Conservation (phyloP, 2,113 vertebrate genomes). For the Macaca fascicularis region T2T-MFA8v1.1 NC_088378.1:6543501-6544000, state of each 20-base stretch:
- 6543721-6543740: neutral
- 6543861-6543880: neutral
- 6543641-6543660: conserved; percentile 54
- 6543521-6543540: neutral
- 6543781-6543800: neutral
- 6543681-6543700: conserved; percentile 46
- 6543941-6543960: neutral
- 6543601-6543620: neutral
- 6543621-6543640: neutral
- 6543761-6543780: neutral
- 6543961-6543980: too few relatives aligned
- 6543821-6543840: neutral
- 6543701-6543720: neutral
- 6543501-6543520: neutral
- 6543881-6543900: neutral
- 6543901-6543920: neutral
- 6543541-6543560: neutral
- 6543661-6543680: neutral
- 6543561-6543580: neutral
- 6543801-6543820: fast-evolving
- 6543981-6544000: too few relatives aligned
- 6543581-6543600: neutral
- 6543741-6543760: neutral
- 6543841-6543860: neutral
- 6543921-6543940: neutral